Percentiles rank a stretch among this genome's conserved stretches.
Evolutionary conservation across 2,888 invertebrate genomes (phyloP).

Genomic region (Dolichomitus sp.): DNA sequence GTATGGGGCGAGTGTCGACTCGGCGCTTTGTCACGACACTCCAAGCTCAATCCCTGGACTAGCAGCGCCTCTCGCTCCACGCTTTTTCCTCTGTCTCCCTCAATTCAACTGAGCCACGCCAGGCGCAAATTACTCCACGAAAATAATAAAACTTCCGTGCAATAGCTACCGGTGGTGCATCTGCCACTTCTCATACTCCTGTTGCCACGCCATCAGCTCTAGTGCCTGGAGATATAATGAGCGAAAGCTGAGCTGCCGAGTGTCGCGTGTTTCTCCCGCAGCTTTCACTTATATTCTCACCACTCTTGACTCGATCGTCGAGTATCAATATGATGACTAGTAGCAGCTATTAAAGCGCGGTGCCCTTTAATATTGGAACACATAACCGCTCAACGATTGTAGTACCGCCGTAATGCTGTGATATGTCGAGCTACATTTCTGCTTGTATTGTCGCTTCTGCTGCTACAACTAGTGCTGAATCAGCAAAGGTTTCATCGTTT

Average conservation of each 20-base stretch:
- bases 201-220: background rate
- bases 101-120: constrained; percentile 38
- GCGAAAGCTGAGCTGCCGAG: constrained; percentile 43
- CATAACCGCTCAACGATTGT: constrained; percentile 33
- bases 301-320: constrained; percentile 21
- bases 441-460: background rate
- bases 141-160: constrained; percentile 68
- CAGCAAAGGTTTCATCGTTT: constrained; percentile 53
- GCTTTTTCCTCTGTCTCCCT: constrained; percentile 25
- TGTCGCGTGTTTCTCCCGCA: constrained; percentile 50
- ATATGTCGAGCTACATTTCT: background rate
- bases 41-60: constrained; percentile 25
- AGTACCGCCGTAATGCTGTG: background rate
- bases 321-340: constrained; percentile 59
- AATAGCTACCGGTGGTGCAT: constrained; percentile 28
- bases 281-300: constrained; percentile 37
- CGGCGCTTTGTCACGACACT: constrained; percentile 58
- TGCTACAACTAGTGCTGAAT: constrained; percentile 32
- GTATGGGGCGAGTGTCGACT: constrained; percentile 48
- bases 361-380: constrained; percentile 23
- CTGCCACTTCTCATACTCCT: background rate
- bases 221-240: constrained; percentile 56
- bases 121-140: constrained; percentile 67
- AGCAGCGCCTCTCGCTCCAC: constrained; percentile 32
- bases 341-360: constrained; percentile 2